Conservation (phyloP, 2,888 invertebrate genomes). For the Sminthurinus aureus region DNA sequence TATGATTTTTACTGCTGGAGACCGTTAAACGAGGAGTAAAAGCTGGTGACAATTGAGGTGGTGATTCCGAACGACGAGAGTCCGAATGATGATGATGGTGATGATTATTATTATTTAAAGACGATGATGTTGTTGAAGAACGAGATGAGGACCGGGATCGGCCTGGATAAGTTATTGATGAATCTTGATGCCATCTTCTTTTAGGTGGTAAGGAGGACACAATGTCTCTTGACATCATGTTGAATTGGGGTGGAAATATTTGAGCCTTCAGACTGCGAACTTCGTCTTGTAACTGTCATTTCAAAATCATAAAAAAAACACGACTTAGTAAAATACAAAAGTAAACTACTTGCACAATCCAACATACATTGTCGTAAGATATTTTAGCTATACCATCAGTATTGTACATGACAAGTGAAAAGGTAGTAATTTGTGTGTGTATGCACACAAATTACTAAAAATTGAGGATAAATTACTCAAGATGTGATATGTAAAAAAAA, state of each 20-base stretch:
- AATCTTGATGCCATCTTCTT: constrained; percentile 6
- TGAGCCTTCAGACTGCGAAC: constrained; percentile 27
- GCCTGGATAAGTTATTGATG: constrained; percentile 5
- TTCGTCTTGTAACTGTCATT: constrained; percentile 32
- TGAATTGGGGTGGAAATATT: constrained; percentile 31
- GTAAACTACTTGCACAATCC: too few relatives aligned
- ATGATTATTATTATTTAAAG: background rate
- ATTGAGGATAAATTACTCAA: too few relatives aligned
- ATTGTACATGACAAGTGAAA: too few relatives aligned
- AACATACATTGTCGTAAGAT: too few relatives aligned
- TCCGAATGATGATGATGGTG: constrained; percentile 1
- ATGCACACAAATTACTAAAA: too few relatives aligned
- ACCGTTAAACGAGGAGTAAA: constrained; percentile 37
- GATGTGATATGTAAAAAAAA: too few relatives aligned
- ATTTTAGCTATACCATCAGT: too few relatives aligned
- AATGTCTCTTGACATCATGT: background rate
- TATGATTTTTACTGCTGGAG: background rate
- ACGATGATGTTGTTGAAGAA: background rate
- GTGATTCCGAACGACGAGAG: constrained; percentile 44
- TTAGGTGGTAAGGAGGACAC: constrained; percentile 24
- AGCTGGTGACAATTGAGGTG: constrained; percentile 47
- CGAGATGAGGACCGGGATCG: constrained; percentile 27
- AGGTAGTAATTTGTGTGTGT: too few relatives aligned
- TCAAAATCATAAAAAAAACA: constrained; percentile 10
- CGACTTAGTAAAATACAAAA: too few relatives aligned